Conservation (phyloP, 2,797 vertebrate species). For the Halcyon smyrnensis region DNA sequence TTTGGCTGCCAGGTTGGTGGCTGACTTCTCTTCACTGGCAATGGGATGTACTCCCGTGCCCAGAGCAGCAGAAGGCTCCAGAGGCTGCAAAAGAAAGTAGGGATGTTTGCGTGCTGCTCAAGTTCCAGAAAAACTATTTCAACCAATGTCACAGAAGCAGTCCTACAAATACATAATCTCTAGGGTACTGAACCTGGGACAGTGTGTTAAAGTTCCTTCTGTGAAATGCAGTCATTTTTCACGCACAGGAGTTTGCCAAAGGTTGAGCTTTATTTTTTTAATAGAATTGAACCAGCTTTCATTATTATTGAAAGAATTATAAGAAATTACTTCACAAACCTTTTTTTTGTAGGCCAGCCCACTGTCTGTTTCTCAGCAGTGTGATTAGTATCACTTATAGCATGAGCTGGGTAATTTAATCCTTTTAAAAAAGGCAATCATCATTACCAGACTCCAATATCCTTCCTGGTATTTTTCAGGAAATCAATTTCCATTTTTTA, state of each 20-base stretch:
- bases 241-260: background rate
- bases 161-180: background rate
- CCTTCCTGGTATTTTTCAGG: background rate
- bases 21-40: conserved; percentile 72
- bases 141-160: background rate
- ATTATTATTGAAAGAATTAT: background rate
- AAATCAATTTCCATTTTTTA: background rate
- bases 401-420: background rate
- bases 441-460: background rate
- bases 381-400: background rate
- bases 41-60: background rate
- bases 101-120: background rate
- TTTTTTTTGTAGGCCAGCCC: background rate
- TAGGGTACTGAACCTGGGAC: background rate
- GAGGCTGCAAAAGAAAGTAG: conserved; percentile 45
- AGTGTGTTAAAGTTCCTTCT: background rate
- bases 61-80: conserved; percentile 52
- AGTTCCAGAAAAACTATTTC: background rate
- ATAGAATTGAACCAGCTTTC: background rate
- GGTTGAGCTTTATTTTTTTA: accelerated
- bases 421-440: background rate
- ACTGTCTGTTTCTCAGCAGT: background rate
- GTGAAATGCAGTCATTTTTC: background rate
- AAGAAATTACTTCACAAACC: background rate
- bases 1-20: conserved; percentile 76